phyloP scores from a whole-genome alignment of 2,797 vertebrate species.

The Serranus cabrilla region DNA sequence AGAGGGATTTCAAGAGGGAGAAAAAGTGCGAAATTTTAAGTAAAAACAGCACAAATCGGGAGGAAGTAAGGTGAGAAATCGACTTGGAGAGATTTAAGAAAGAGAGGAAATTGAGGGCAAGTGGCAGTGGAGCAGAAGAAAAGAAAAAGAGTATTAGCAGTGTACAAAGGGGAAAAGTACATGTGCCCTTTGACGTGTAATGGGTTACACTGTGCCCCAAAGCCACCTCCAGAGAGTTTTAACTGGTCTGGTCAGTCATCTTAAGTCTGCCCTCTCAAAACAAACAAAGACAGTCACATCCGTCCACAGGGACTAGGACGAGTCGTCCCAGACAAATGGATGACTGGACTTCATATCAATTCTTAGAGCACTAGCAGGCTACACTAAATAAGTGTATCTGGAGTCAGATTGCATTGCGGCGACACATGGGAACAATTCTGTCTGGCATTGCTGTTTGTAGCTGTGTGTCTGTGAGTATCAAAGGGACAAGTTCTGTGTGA shows the following conservation, averaged over 20 bases:
- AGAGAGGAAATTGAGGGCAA: slow-evolving; percentile 1
- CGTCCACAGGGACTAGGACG: slow-evolving; percentile 9
- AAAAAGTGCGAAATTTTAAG: slow-evolving; percentile 15
- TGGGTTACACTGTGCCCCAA: not conserved
- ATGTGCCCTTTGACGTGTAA: slow-evolving; percentile 33
- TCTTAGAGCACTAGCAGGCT: slow-evolving; percentile 16
- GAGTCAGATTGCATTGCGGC: slow-evolving; percentile 14
- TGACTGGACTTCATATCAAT: slow-evolving; percentile 5
- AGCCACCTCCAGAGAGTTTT: slow-evolving; percentile 22
- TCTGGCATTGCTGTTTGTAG: slow-evolving; percentile 17
- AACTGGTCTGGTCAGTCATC: slow-evolving; percentile 12
- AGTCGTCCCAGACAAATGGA: slow-evolving; percentile 36
- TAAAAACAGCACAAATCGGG: slow-evolving; percentile 20
- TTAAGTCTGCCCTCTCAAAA: slow-evolving; percentile 31
- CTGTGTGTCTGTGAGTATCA: not conserved
- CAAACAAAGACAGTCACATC: slow-evolving; percentile 35
- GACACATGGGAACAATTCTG: slow-evolving; percentile 24
- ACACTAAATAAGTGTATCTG: slow-evolving; percentile 37
- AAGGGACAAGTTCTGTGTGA: slow-evolving; percentile 18
- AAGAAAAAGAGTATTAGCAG: not conserved
- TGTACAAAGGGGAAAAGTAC: not conserved
- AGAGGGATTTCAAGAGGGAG: slow-evolving; percentile 15
- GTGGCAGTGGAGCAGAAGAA: not conserved
- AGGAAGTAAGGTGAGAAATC: not conserved
- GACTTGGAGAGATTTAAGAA: slow-evolving; percentile 1